Percentiles rank a stretch among this genome's conserved stretches.
These are phyloP conservation scores for Acanthopagrus latus DNA, from an alignment of 2,797 vertebrate genomes.

Conservation along the genomic window DNA sequence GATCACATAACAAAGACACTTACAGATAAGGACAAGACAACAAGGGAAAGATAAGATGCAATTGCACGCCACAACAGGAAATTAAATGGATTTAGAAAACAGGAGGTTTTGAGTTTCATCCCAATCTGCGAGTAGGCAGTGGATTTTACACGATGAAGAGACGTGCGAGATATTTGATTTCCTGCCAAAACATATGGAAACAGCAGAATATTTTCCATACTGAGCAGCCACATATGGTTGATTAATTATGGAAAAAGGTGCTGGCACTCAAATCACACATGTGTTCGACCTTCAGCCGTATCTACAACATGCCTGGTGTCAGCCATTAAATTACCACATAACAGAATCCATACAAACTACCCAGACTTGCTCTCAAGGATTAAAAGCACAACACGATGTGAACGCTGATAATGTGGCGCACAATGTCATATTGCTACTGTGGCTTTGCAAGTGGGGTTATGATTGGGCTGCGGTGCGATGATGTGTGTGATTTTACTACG, in stretches of 20 bases:
- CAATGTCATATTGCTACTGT: slow-evolving; percentile 15
- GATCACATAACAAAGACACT: slow-evolving; percentile 18
- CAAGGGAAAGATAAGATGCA: slow-evolving; percentile 16
- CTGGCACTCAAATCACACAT: slow-evolving; percentile 23
- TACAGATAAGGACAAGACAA: not conserved
- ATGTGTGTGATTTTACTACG: slow-evolving; percentile 64
- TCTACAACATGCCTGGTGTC: not conserved
- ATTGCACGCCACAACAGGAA: not conserved
- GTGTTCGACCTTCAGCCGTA: not conserved
- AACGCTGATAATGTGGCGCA: slow-evolving; percentile 35
- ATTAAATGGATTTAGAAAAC: slow-evolving; percentile 14
- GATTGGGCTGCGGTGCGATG: slow-evolving; percentile 55
- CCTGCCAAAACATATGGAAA: slow-evolving; percentile 55
- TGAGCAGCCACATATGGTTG: slow-evolving; percentile 46
- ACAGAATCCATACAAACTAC: not conserved
- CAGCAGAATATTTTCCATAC: slow-evolving; percentile 51
- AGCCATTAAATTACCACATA: slow-evolving; percentile 6
- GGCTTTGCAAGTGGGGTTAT: slow-evolving; percentile 44
- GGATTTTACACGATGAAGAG: slow-evolving; percentile 29
- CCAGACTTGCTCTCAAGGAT: not conserved
- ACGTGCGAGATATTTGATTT: slow-evolving; percentile 45
- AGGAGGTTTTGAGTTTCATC: slow-evolving; percentile 15
- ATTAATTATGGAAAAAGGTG: slow-evolving; percentile 55
- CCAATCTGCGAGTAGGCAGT: not conserved
- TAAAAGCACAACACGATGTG: slow-evolving; percentile 9